These are phyloP conservation scores for Cephus pulcher DNA, from an alignment of 2,888 invertebrate genomes.

Conservation along the genomic window DNA sequence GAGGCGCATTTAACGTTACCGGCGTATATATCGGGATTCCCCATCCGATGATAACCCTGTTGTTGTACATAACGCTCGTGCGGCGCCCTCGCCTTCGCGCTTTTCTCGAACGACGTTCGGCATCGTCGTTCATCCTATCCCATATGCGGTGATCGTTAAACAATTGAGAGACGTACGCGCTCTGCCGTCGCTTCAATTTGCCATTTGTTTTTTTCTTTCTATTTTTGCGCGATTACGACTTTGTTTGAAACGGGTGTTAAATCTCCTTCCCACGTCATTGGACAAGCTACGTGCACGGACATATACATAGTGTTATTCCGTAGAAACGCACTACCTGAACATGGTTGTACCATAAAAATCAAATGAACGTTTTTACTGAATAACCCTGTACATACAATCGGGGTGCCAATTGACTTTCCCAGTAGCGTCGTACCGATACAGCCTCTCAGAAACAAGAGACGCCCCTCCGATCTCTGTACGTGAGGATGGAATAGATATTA, in stretches of 20 bases:
- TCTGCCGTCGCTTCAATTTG: conserved; percentile 35
- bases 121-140: neutral
- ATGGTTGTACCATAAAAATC: no score
- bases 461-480: conserved; percentile 32
- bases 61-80: neutral
- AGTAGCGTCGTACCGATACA: neutral
- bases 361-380: no score
- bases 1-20: no score
- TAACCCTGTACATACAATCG: no score
- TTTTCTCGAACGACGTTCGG: neutral
- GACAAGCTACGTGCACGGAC: neutral
- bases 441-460: conserved; percentile 21
- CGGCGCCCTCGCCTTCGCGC: neutral
- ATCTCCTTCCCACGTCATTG: neutral
- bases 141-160: neutral
- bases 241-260: neutral
- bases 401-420: no score
- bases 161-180: conserved; percentile 22
- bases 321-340: no score
- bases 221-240: neutral
- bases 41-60: neutral
- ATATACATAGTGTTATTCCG: no score
- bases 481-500: conserved; percentile 10
- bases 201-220: conserved; percentile 33
- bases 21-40: no score